These are phyloP conservation scores for Coenonympha glycerion DNA, from an alignment of 2,888 invertebrate species.

Conservation along the genomic window DNA sequence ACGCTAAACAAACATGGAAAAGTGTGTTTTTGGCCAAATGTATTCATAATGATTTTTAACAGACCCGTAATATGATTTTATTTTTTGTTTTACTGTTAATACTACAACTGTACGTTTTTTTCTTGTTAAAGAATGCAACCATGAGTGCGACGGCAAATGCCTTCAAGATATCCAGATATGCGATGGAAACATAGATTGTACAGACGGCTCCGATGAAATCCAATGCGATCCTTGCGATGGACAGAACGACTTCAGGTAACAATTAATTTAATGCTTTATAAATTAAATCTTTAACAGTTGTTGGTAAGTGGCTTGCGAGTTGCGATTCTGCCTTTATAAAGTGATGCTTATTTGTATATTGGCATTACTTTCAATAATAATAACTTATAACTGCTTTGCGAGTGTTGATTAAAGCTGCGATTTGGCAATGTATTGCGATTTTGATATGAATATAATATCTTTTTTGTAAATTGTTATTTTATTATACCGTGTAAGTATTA, in stretches of 20 bases:
- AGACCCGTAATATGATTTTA: too few species aligned
- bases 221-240: slow-evolving; percentile 51
- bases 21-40: too few species aligned
- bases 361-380: too few species aligned
- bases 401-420: not conserved
- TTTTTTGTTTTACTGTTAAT: too few species aligned
- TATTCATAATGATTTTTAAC: too few species aligned
- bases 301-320: slow-evolving; percentile 3
- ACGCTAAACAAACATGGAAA: too few species aligned
- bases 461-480: not conserved
- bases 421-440: not conserved
- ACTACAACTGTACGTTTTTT: slow-evolving; percentile 34
- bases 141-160: slow-evolving; percentile 75
- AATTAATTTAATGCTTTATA: not conserved
- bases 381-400: too few species aligned
- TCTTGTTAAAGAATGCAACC: slow-evolving; percentile 57
- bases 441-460: not conserved
- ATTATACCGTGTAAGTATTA: too few species aligned
- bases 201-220: slow-evolving; percentile 76
- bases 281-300: not conserved
- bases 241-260: slow-evolving; percentile 62
- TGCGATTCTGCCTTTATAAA: too few species aligned
- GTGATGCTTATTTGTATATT: too few species aligned
- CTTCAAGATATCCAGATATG: slow-evolving; percentile 77
- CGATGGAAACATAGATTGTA: slow-evolving; percentile 75